Conservation (phyloP, 2,113 vertebrate genomes). For the Salvator merianae region DNA sequence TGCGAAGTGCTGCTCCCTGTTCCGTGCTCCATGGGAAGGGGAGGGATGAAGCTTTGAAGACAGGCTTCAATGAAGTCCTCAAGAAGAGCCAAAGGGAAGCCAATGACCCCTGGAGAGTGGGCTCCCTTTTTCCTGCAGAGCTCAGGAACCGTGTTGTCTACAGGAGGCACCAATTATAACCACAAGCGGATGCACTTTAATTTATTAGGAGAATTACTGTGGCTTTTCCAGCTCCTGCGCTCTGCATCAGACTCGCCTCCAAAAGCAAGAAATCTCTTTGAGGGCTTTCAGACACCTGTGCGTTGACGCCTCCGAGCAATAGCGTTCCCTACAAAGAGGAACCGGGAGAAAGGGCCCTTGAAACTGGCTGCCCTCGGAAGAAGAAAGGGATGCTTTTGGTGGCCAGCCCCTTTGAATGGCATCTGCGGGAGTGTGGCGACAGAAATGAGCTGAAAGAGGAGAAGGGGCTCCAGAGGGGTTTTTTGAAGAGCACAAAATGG, state of each 20-base stretch:
- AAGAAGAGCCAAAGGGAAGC: background rate
- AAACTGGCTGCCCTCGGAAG: background rate
- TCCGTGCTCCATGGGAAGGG: background rate
- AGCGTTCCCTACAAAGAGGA: background rate
- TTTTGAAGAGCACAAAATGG: background rate
- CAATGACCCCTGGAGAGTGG: background rate
- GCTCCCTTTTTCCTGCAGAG: background rate
- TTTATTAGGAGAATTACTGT: background rate
- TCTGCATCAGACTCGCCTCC: background rate
- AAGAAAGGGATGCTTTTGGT: background rate
- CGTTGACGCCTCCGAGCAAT: background rate
- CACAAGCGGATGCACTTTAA: background rate
- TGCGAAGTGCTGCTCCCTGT: background rate
- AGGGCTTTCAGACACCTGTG: background rate
- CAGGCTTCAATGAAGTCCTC: background rate
- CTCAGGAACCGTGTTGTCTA: background rate
- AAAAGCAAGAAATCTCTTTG: background rate
- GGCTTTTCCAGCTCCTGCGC: background rate
- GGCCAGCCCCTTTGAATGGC: background rate
- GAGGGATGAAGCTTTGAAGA: background rate
- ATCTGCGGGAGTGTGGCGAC: background rate
- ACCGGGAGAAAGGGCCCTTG: background rate
- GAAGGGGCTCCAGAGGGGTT: background rate
- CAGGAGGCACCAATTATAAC: background rate
- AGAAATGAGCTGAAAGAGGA: background rate